Evolutionary conservation across 1,140 invertebrate species (phyloP).

Genomic region (Drosophila lini): DNA sequence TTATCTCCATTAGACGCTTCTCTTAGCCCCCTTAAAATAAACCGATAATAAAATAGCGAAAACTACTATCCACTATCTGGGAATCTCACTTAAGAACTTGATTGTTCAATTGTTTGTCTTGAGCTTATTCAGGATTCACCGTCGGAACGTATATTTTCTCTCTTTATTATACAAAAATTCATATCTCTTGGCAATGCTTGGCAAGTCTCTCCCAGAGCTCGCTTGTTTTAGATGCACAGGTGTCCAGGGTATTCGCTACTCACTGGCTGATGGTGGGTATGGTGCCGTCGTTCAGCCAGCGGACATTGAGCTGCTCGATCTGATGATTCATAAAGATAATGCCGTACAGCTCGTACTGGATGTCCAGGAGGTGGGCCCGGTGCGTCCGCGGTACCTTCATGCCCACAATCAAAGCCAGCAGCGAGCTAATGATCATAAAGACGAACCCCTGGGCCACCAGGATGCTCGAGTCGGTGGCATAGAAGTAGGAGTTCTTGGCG

Average conservation of each 20-base stretch:
- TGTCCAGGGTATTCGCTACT: neutral
- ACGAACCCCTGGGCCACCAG: conserved; percentile 80
- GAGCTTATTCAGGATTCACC: conserved; percentile 16
- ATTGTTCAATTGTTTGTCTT: conserved; percentile 14
- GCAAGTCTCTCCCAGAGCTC: neutral
- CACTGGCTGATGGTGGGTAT: conserved; percentile 77
- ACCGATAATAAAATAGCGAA: conserved; percentile 19
- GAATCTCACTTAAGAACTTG: conserved; percentile 19
- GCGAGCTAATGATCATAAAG: conserved; percentile 70
- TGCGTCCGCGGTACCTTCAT: conserved; percentile 79
- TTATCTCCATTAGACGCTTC: conserved; percentile 61
- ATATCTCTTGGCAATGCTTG: neutral
- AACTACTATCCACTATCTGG: conserved; percentile 20
- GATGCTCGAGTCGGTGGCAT: conserved; percentile 68
- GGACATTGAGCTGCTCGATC: conserved; percentile 79
- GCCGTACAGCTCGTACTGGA: conserved; percentile 76
- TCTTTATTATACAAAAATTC: neutral
- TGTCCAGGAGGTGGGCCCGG: conserved; percentile 62
- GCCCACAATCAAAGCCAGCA: conserved; percentile 73
- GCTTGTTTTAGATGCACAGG: neutral
- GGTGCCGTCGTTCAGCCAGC: conserved; percentile 78
- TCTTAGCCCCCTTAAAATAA: conserved; percentile 41
- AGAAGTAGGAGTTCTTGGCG: conserved; percentile 74
- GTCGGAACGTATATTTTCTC: neutral
- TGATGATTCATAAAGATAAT: conserved; percentile 82